phyloP scores from a whole-genome alignment of 2,113 vertebrate genomes.

The Gavialis gangeticus region DNA sequence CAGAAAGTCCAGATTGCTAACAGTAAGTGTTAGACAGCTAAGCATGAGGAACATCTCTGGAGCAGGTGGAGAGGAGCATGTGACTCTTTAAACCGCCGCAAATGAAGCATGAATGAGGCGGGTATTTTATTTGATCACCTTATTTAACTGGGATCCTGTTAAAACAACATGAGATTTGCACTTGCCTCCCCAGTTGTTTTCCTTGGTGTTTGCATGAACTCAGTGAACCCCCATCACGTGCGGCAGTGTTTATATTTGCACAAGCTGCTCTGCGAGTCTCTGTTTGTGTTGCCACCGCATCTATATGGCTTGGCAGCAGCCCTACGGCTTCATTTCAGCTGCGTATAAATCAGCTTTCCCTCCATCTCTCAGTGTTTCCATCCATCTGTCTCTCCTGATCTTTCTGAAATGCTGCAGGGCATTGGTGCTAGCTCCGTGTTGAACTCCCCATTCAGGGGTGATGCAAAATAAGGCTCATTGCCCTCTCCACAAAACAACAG shows the following conservation, averaged over 20 bases:
- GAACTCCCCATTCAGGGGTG: slow-evolving; percentile 33
- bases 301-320: slow-evolving; percentile 75
- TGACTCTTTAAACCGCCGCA: neutral
- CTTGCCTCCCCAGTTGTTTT: slow-evolving; percentile 59
- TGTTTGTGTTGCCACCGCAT: slow-evolving; percentile 81
- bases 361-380: slow-evolving; percentile 63
- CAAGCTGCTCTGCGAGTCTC: slow-evolving; percentile 74
- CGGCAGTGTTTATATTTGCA: slow-evolving; percentile 81
- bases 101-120: neutral
- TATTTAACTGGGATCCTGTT: slow-evolving; percentile 49
- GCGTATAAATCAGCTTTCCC: slow-evolving; percentile 53
- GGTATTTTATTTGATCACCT: slow-evolving; percentile 34
- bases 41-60: neutral
- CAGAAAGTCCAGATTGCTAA: neutral
- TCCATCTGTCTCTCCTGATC: slow-evolving; percentile 68
- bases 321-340: slow-evolving; percentile 71
- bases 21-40: neutral
- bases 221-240: slow-evolving; percentile 76
- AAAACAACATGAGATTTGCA: slow-evolving; percentile 67
- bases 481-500: neutral
- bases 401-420: slow-evolving; percentile 61
- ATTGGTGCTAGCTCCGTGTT: slow-evolving; percentile 28
- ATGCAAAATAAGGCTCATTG: slow-evolving; percentile 19
- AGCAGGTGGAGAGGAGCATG: neutral
- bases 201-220: slow-evolving; percentile 81